Evolutionary conservation across 2,888 invertebrate genomes (phyloP), one percentile per base, ranked within the genome.

Genomic region (Lasioglossum figueresi): DNA sequence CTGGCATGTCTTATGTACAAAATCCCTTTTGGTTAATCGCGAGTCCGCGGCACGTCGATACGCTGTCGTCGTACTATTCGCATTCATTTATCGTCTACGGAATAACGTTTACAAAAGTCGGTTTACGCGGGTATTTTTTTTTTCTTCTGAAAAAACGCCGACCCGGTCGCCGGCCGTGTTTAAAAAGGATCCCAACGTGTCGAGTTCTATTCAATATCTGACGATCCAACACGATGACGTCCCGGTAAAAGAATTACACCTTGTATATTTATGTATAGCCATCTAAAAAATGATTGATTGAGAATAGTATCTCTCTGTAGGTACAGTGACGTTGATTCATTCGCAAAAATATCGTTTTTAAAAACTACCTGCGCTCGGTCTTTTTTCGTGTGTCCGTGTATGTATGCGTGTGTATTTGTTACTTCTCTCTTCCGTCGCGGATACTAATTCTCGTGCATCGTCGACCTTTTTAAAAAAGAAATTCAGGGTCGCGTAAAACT

Each of bases 281-380:
- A 68, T 88, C 86, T 87, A 91, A 90, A 91, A 89, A 87, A 89
- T 78, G 80, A 85, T 75, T 71, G 84, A 84, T 83, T 71, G 82
- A 74, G 71, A 84, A 83, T 77, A 63, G 74, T 79, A 56, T 82
- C 73, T 79, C 66, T 80, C 78, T 82, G 78, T 76, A 82, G 85
- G 71, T 87, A 87, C 80, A 78, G 84, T 79, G 79, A 87, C 76
- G 76, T 82, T 80, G 82, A 84, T 73, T 86, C 71, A 56, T 71
- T 88, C 85, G 84, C 85, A 89, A 90, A 90, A 90, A 90, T 90
- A 90, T 88, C 68, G 73, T 84, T 90, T 89, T 84, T 68, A 68
- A 86, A 86, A 90, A 80, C 85, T 89, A 86, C 81, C 59, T 85
- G 76, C 79, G 76, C 52, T 63, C 66, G 66, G 66, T 76, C 14